Evolutionary conservation across 2,113 vertebrate species (phyloP).

Genomic region (Pica pica): DNA sequence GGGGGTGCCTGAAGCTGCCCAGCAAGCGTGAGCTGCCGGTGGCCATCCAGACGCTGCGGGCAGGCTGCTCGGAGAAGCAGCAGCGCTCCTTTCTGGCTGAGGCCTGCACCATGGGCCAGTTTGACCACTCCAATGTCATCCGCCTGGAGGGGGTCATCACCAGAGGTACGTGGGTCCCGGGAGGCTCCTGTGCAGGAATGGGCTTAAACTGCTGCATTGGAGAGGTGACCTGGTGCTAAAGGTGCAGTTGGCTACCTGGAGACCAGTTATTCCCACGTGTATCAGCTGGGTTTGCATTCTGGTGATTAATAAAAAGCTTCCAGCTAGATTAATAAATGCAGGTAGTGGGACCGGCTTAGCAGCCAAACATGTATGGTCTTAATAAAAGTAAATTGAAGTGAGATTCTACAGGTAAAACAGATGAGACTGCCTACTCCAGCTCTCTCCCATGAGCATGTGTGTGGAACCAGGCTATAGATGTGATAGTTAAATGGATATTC

Average conservation of each 20-base stretch:
- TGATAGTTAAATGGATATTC: background rate
- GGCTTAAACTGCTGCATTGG: accelerated
- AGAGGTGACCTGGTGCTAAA: background rate
- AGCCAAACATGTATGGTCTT: background rate
- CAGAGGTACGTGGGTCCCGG: conserved; percentile 67
- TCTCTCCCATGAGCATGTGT: accelerated
- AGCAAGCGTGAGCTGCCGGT: conserved; percentile 89
- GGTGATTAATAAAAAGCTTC: background rate
- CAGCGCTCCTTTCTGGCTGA: conserved; percentile 84
- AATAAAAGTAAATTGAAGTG: background rate
- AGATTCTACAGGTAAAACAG: background rate
- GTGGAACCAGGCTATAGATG: background rate
- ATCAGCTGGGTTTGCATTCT: background rate
- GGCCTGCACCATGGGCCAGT: conserved; percentile 91
- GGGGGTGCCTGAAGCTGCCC: conserved; percentile 88
- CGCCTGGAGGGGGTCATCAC: conserved; percentile 93
- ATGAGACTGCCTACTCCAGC: background rate
- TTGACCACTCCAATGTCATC: conserved; percentile 89
- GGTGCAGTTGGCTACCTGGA: background rate
- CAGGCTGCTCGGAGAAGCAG: conserved; percentile 85
- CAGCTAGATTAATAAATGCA: background rate
- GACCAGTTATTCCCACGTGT: background rate
- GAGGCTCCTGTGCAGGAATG: accelerated
- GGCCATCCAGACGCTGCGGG: conserved; percentile 85
- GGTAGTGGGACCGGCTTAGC: background rate